Conservation (phyloP, 2,888 invertebrate species). For the Peribatodes rhomboidaria region DNA sequence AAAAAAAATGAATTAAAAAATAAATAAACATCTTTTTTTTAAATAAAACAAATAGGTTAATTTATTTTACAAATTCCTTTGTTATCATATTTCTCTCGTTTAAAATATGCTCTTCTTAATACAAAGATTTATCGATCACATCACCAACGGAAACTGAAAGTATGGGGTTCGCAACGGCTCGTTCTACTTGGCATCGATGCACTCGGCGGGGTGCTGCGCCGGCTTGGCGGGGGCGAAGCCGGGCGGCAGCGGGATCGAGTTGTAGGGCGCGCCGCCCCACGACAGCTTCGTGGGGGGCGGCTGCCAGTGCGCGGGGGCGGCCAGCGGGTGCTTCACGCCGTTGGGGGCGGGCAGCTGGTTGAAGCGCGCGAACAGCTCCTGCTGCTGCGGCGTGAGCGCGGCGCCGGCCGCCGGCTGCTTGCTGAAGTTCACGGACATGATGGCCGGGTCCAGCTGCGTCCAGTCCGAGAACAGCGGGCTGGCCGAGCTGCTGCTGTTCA, state of each 20-base stretch:
- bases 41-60: slow-evolving; percentile 86
- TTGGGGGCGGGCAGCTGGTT: slow-evolving; percentile 59
- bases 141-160: slow-evolving; percentile 72
- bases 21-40: slow-evolving; percentile 67
- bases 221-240: slow-evolving; percentile 80
- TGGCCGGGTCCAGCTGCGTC: slow-evolving; percentile 97
- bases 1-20: slow-evolving; percentile 49
- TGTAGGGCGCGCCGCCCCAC: slow-evolving; percentile 57
- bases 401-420: slow-evolving; percentile 56
- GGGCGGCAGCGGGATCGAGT: slow-evolving; percentile 75
- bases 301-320: slow-evolving; percentile 39
- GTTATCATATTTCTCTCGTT: slow-evolving; percentile 86
- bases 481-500: slow-evolving; percentile 59
- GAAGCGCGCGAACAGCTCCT: slow-evolving; percentile 78
- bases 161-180: slow-evolving; percentile 13
- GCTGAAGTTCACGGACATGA: slow-evolving; percentile 89
- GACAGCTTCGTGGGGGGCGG: slow-evolving; percentile 53
- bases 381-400: slow-evolving; percentile 64
- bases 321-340: slow-evolving; percentile 51
- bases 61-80: slow-evolving; percentile 86
- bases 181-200: slow-evolving; percentile 84
- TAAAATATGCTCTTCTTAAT: slow-evolving; percentile 85
- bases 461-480: slow-evolving; percentile 90
- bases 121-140: slow-evolving; percentile 85
- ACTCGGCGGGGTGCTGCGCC: slow-evolving; percentile 75